These are phyloP conservation scores for Ptyas mucosa DNA, from an alignment of 2,113 vertebrate genomes.

Conservation along the genomic window DNA sequence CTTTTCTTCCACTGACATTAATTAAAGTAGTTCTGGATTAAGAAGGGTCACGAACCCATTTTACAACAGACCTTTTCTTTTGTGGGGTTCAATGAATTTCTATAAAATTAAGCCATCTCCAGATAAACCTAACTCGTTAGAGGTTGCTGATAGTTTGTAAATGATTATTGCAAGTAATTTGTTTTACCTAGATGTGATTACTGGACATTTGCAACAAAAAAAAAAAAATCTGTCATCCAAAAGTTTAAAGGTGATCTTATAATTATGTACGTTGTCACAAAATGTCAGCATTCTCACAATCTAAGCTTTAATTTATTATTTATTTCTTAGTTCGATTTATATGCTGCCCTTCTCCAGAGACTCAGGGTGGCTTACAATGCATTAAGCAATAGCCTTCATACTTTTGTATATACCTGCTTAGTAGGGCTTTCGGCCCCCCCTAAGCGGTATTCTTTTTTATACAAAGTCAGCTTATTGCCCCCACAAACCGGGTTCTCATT, in stretches of 20 bases:
- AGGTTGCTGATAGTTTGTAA: not conserved
- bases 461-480: no score
- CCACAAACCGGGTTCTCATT: no score
- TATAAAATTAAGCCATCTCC: not conserved
- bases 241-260: not conserved
- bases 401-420: no score
- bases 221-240: not conserved
- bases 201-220: not conserved
- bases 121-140: not conserved
- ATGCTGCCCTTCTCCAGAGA: no score
- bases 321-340: no score
- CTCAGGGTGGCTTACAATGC: no score
- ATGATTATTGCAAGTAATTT: not conserved
- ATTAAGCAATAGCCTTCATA: no score
- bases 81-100: not conserved
- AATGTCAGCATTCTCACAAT: not conserved
- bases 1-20: slow-evolving; percentile 61
- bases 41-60: slow-evolving; percentile 57
- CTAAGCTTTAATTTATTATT: no score
- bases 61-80: slow-evolving; percentile 18
- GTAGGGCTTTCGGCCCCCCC: no score
- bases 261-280: not conserved
- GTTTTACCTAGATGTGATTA: not conserved
- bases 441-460: no score
- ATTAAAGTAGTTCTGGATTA: slow-evolving; percentile 62